Conservation (phyloP, 2,888 invertebrate genomes). For the Pantelozetes paolii region DNA sequence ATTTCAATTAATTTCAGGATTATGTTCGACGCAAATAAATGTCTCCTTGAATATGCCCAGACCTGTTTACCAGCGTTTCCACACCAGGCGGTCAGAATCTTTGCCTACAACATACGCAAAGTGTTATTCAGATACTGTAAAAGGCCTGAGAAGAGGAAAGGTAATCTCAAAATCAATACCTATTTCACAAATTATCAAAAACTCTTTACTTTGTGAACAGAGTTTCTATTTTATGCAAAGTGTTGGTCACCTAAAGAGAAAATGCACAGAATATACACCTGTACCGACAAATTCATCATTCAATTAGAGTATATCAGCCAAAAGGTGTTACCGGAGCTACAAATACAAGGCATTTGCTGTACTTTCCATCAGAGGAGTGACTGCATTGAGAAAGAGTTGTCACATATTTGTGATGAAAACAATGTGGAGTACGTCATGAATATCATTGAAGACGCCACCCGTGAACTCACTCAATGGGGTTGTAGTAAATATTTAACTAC, state of each 20-base stretch:
- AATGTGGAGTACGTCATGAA: conserved; percentile 4
- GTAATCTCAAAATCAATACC: no score
- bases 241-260: conserved; percentile 6
- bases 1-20: no score
- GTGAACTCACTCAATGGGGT: not conserved
- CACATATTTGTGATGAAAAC: not conserved
- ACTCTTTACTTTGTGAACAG: not conserved
- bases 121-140: no score
- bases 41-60: not conserved
- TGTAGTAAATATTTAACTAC: not conserved
- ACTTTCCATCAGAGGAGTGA: not conserved
- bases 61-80: conserved; percentile 31
- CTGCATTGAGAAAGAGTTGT: not conserved
- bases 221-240: conserved; percentile 22
- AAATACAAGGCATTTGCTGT: not conserved
- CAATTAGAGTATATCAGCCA: conserved; percentile 27
- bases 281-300: conserved; percentile 25
- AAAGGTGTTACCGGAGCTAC: not conserved
- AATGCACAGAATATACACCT: not conserved
- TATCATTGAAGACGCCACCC: not conserved
- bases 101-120: conserved; percentile 28
- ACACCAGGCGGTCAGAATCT: conserved; percentile 17
- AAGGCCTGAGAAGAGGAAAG: no score
- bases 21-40: conserved; percentile 1
- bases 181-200: no score